Conservation (phyloP, 2,797 vertebrate species). For the Muraenolepis orangiensis region DNA sequence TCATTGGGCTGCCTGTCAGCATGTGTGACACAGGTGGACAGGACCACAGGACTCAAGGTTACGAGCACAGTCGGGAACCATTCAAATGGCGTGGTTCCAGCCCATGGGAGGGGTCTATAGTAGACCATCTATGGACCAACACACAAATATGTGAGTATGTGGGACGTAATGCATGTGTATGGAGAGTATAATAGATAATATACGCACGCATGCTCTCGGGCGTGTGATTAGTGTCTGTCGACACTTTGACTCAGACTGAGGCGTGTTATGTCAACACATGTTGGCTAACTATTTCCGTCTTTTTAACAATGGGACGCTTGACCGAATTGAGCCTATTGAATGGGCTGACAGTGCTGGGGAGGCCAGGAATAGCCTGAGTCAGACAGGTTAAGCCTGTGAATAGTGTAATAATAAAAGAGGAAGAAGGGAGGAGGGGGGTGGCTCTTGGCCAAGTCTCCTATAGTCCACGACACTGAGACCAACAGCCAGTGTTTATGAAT, state of each 20-base stretch:
- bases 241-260: conserved; percentile 33
- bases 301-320: conserved; percentile 49
- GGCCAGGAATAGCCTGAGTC: conserved; percentile 67
- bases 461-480: conserved; percentile 58
- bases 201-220: background rate
- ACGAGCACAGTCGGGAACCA: conserved; percentile 33
- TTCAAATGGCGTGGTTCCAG: conserved; percentile 14
- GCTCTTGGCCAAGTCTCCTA: conserved; percentile 57
- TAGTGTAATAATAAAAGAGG: conserved; percentile 59
- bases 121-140: too few species aligned
- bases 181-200: too few species aligned
- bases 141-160: too few species aligned
- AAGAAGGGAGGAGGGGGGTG: conserved; percentile 30
- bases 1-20: background rate
- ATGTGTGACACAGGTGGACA: background rate
- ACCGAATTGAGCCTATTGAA: conserved; percentile 53
- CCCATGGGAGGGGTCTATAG: too few species aligned
- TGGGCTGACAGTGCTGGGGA: conserved; percentile 48
- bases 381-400: conserved; percentile 59
- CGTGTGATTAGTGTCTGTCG: background rate
- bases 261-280: conserved; percentile 16
- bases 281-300: conserved; percentile 22
- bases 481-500: conserved; percentile 67
- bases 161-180: background rate
- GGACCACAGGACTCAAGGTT: conserved; percentile 37